These are phyloP conservation scores for Lasioglossum marginatum DNA, from an alignment of 2,888 invertebrate species.

Conservation along the genomic window DNA sequence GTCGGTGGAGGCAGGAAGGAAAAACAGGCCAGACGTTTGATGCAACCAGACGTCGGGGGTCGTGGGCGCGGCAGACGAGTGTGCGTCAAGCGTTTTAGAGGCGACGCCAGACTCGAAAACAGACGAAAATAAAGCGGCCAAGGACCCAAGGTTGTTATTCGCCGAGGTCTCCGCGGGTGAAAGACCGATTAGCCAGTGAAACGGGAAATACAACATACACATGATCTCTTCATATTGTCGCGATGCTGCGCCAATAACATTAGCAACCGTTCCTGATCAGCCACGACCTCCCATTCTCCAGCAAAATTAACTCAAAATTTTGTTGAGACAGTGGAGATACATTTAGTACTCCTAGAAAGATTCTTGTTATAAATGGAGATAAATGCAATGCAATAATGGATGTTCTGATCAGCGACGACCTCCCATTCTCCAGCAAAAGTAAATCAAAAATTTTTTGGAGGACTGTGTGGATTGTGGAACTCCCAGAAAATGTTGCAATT, in stretches of 20 bases:
- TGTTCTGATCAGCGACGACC: background rate
- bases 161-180: slow-evolving; percentile 47
- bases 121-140: slow-evolving; percentile 61
- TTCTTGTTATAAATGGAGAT: background rate
- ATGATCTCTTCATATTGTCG: background rate
- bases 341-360: background rate
- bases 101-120: slow-evolving; percentile 51
- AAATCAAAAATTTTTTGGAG: background rate
- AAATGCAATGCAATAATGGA: background rate
- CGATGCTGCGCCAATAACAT: background rate
- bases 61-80: slow-evolving; percentile 32
- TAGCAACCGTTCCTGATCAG: background rate
- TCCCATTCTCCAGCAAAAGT: background rate
- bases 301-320: background rate
- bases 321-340: background rate
- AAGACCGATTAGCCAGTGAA: slow-evolving; percentile 44
- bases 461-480: background rate
- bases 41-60: slow-evolving; percentile 42
- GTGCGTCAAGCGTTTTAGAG: slow-evolving; percentile 34
- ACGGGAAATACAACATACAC: slow-evolving; percentile 25
- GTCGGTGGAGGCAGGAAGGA: slow-evolving; percentile 17
- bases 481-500: background rate
- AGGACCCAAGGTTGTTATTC: slow-evolving; percentile 51
- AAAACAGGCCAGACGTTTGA: slow-evolving; percentile 38
- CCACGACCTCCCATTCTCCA: background rate